Evolutionary conservation across 2,797 vertebrate genomes (phyloP).

Genomic region (Ctenopoma multispine): DNA sequence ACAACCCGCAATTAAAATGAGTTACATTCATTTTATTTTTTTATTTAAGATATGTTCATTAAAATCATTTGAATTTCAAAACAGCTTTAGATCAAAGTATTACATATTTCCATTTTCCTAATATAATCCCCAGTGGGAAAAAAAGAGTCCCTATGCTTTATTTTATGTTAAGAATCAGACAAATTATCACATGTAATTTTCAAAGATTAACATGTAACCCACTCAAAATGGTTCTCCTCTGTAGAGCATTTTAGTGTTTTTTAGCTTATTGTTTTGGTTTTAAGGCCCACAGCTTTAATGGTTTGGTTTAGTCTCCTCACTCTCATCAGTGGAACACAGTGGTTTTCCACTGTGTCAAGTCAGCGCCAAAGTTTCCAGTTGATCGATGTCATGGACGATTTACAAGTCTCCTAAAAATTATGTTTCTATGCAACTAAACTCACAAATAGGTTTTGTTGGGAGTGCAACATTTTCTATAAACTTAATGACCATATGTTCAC

Average conservation of each 20-base stretch:
- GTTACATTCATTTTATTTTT: slow-evolving; percentile 47
- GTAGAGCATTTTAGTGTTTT: not conserved
- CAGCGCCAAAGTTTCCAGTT: too few species aligned
- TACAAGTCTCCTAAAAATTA: too few species aligned
- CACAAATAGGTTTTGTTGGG: too few species aligned
- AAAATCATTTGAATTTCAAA: slow-evolving; percentile 25
- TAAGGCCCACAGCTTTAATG: not conserved
- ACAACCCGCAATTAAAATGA: slow-evolving; percentile 46
- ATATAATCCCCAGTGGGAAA: slow-evolving; percentile 2
- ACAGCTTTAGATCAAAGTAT: not conserved
- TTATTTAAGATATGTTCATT: slow-evolving; percentile 16
- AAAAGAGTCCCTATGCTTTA: not conserved
- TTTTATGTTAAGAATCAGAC: not conserved
- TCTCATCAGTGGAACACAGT: too few species aligned
- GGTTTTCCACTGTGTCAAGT: too few species aligned
- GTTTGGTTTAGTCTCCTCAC: too few species aligned
- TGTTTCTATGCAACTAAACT: too few species aligned
- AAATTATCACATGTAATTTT: not conserved
- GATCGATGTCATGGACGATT: too few species aligned
- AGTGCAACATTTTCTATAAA: too few species aligned
- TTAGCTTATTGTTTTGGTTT: not conserved
- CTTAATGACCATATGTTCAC: too few species aligned
- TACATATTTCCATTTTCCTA: slow-evolving; percentile 19
- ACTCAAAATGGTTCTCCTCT: too few species aligned
- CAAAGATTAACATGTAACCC: not conserved